phyloP scores from a whole-genome alignment of 2,797 vertebrate species.

The Lycodopsis pacificus region DNA sequence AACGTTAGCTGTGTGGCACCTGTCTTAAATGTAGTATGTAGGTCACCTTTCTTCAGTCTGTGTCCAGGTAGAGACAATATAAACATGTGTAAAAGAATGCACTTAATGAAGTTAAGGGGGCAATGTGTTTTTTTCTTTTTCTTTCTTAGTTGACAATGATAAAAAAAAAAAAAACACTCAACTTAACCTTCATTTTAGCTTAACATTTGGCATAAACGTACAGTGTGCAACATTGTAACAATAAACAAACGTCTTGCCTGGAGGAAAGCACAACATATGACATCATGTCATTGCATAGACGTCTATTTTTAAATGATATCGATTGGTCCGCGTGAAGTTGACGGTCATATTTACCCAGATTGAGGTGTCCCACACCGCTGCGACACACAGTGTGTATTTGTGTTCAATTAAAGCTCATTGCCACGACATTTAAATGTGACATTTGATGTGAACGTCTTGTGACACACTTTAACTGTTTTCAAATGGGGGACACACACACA shows the following conservation, averaged over 20 bases:
- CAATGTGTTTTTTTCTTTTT: background rate
- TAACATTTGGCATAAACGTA: background rate
- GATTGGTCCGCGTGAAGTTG: background rate
- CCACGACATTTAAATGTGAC: background rate
- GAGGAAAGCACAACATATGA: background rate
- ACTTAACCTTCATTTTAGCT: background rate
- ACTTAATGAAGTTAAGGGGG: background rate
- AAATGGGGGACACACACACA: background rate
- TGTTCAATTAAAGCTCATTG: background rate
- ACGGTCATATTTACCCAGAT: conserved; percentile 6
- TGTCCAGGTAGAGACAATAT: background rate
- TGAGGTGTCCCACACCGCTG: background rate
- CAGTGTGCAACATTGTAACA: background rate
- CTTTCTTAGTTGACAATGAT: background rate
- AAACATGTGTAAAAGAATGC: background rate
- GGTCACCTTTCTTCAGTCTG: conserved; percentile 23
- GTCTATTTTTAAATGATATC: background rate
- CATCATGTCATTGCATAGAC: background rate
- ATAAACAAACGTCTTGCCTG: background rate
- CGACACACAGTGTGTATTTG: conserved; percentile 32
- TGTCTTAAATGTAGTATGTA: conserved; percentile 39
- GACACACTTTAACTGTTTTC: background rate
- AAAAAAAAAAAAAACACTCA: too few species aligned
- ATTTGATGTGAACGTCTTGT: background rate
- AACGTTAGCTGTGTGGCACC: conserved; percentile 15